These are phyloP conservation scores for Pyralis farinalis DNA, from an alignment of 2,888 invertebrate species.

Conservation along the genomic window DNA sequence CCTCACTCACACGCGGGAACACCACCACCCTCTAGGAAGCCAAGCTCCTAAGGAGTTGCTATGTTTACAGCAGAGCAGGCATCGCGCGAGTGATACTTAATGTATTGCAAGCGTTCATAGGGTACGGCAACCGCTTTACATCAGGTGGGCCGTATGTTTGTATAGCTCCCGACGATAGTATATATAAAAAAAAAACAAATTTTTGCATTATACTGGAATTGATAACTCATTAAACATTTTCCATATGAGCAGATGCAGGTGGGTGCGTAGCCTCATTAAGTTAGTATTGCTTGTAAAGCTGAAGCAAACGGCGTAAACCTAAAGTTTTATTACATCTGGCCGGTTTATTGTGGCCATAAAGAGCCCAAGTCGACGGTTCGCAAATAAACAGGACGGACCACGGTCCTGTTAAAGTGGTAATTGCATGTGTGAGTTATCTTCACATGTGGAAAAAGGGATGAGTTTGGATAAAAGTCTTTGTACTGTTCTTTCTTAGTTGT, in stretches of 20 bases:
- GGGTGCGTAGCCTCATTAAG: neutral
- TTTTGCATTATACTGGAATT: too few relatives aligned
- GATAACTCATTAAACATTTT: too few relatives aligned
- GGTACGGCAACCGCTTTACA: too few relatives aligned
- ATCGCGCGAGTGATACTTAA: too few relatives aligned
- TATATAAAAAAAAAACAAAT: too few relatives aligned
- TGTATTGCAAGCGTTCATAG: too few relatives aligned
- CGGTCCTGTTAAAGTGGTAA: slow-evolving; percentile 6
- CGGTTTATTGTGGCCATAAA: slow-evolving; percentile 52
- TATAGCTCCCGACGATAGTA: too few relatives aligned
- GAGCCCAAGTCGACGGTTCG: slow-evolving; percentile 33
- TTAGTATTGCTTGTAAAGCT: slow-evolving; percentile 21
- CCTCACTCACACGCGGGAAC: too few relatives aligned
- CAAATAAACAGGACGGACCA: slow-evolving; percentile 34
- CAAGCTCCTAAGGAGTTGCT: too few relatives aligned
- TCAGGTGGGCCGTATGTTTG: too few relatives aligned
- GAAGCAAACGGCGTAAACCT: slow-evolving; percentile 36
- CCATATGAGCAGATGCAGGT: neutral
- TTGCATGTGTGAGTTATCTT: slow-evolving; percentile 3
- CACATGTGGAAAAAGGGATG: neutral
- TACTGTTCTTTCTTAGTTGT: neutral
- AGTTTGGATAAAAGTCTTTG: slow-evolving; percentile 3
- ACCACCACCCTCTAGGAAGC: too few relatives aligned
- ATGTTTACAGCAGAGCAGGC: too few relatives aligned
- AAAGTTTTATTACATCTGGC: slow-evolving; percentile 46